Conservation (phyloP, 1,140 invertebrate species). For the Proctacanthus coquilletti region DNA sequence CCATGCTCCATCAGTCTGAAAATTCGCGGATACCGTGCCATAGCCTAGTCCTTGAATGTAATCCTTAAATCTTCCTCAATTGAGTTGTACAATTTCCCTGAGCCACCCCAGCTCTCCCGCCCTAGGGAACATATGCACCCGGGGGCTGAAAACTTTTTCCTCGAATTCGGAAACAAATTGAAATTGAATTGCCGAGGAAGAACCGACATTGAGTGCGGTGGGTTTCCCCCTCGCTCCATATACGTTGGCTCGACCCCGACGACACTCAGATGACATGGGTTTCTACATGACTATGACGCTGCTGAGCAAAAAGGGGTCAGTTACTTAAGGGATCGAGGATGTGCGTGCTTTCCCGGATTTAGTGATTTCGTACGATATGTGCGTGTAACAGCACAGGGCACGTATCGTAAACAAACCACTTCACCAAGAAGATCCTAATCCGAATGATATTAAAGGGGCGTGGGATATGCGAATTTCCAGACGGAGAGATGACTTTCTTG, state of each 20-base stretch:
- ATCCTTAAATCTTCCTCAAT: not conserved
- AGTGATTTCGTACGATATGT: not conserved
- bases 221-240: not conserved
- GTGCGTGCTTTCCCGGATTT: not conserved
- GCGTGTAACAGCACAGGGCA: not conserved
- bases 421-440: not conserved
- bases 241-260: not conserved
- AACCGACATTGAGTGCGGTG: not conserved
- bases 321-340: not conserved
- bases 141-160: not conserved
- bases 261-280: not conserved
- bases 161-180: conserved; percentile 1
- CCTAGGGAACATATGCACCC: not conserved
- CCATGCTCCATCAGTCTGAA: too few species aligned
- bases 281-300: not conserved
- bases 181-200: not conserved
- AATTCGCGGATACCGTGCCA: too few species aligned
- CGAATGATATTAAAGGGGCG: not conserved
- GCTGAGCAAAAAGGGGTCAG: not conserved
- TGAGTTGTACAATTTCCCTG: not conserved
- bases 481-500: too few species aligned
- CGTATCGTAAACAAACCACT: not conserved
- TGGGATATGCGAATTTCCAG: too few species aligned
- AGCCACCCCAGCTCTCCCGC: not conserved
- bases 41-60: not conserved